A percentile compares a stretch with the other conserved stretches of the same genome.
Conservation (phyloP, 92 coral and sea anemone genomes). For the Diadumene lineata region DNA sequence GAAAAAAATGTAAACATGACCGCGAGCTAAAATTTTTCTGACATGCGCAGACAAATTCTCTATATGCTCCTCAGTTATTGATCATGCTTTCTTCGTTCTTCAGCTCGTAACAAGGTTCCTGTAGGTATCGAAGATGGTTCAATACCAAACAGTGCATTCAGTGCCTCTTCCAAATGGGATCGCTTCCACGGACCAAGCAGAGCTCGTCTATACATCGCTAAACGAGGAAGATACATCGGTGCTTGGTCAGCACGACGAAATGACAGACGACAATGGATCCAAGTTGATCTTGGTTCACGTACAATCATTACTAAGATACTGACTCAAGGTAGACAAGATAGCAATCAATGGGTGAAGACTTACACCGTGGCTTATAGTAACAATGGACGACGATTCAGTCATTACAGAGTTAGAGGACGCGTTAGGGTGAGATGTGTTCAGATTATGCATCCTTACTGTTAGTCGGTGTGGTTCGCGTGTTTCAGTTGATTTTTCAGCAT, state of each 20-base stretch:
- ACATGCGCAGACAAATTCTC: background rate
- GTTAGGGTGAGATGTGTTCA: constrained; percentile 63
- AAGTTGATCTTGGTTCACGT: constrained; percentile 51
- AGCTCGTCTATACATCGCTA: constrained; percentile 59
- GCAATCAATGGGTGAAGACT: constrained; percentile 68
- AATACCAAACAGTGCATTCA: constrained; percentile 39
- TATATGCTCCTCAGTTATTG: background rate
- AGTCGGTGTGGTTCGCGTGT: no score
- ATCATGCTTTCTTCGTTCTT: background rate
- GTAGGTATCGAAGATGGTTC: constrained; percentile 61
- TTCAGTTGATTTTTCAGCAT: no score
- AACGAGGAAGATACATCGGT: constrained; percentile 61
- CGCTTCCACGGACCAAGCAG: constrained; percentile 64
- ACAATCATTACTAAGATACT: constrained; percentile 48
- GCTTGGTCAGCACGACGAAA: constrained; percentile 79
- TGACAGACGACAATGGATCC: constrained; percentile 68
- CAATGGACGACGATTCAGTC: constrained; percentile 51
- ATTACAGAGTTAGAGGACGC: constrained; percentile 59
- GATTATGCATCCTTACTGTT: no score
- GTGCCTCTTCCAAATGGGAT: constrained; percentile 71
- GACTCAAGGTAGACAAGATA: constrained; percentile 65
- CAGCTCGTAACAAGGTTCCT: constrained; percentile 57
- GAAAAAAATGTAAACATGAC: no score
- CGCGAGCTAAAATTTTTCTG: no score
- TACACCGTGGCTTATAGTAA: constrained; percentile 53